These are phyloP conservation scores for Apostichopus japonicus DNA, from an alignment of 35 echinoderm and acorn worm species.

Conservation along the genomic window DNA sequence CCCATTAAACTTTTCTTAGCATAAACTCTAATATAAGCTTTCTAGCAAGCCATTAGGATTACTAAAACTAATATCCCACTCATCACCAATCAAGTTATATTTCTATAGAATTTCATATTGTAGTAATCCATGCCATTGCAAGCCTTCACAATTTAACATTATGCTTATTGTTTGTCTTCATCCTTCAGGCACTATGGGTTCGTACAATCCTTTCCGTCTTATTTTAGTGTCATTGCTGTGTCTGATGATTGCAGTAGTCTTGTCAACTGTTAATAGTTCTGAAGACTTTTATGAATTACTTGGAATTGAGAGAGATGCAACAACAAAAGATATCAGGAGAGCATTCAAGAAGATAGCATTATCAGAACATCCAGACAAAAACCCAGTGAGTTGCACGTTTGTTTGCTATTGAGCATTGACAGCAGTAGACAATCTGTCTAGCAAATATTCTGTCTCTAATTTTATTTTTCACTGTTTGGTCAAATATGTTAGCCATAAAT, in stretches of 20 bases:
- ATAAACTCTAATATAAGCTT: too few species aligned
- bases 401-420: too few species aligned
- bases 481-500: too few species aligned
- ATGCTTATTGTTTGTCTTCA: too few species aligned
- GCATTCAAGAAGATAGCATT: conserved; percentile 97
- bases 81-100: not conserved
- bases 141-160: too few species aligned
- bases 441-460: too few species aligned
- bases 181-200: not conserved
- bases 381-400: conserved; percentile 63
- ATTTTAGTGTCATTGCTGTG: not conserved
- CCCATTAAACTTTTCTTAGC: too few species aligned
- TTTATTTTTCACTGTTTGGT: too few species aligned
- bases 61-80: too few species aligned
- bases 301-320: conserved; percentile 91
- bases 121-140: not conserved
- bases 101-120: not conserved
- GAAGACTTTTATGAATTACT: conserved; percentile 97
- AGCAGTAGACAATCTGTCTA: too few species aligned
- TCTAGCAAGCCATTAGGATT: too few species aligned
- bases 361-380: conserved; percentile 96
- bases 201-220: not conserved
- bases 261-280: conserved; percentile 8
- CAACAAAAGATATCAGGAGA: conserved; percentile 83
- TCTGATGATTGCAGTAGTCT: not conserved